These are phyloP conservation scores for Euwallacea similis DNA, from an alignment of 1,140 invertebrate species.

Conservation along the genomic window DNA sequence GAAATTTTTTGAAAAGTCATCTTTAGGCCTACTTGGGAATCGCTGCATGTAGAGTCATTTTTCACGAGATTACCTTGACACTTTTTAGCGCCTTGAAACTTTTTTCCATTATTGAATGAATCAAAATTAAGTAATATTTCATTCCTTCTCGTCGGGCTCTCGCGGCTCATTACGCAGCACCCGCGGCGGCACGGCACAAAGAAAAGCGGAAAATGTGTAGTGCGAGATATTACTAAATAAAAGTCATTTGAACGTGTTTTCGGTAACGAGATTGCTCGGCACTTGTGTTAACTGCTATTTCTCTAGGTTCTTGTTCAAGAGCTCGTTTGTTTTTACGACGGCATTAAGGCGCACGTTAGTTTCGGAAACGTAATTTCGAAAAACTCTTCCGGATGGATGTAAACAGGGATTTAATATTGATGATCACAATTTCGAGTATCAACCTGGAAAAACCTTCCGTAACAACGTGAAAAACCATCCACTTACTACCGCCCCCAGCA, in stretches of 20 bases:
- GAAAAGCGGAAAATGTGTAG: constrained; percentile 6
- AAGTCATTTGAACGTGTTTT: constrained; percentile 23
- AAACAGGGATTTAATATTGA: constrained; percentile 13
- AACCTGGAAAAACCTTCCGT: too few species aligned
- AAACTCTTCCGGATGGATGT: constrained; percentile 1
- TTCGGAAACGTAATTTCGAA: constrained; percentile 11
- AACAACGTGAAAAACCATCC: too few species aligned
- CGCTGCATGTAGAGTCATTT: background rate
- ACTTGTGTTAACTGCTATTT: constrained; percentile 26
- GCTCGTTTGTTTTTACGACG: constrained; percentile 17
- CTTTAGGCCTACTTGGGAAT: background rate
- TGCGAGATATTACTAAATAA: constrained; percentile 18
- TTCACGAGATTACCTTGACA: background rate
- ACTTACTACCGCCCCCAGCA: too few species aligned
- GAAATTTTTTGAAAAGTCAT: too few species aligned
- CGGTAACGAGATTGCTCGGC: constrained; percentile 20
- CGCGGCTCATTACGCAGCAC: too few species aligned
- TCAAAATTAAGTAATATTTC: too few species aligned
- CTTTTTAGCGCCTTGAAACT: too few species aligned
- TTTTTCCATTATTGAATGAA: too few species aligned
- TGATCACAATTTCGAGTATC: background rate
- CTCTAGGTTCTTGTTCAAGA: constrained; percentile 16
- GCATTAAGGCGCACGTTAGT: constrained; percentile 8
- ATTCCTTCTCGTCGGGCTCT: too few species aligned
- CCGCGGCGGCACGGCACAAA: too few species aligned